A percentile compares a stretch with the other conserved stretches of the same genome.
Conservation (phyloP, 2,113 vertebrate genomes). For the Pipra filicauda region DNA sequence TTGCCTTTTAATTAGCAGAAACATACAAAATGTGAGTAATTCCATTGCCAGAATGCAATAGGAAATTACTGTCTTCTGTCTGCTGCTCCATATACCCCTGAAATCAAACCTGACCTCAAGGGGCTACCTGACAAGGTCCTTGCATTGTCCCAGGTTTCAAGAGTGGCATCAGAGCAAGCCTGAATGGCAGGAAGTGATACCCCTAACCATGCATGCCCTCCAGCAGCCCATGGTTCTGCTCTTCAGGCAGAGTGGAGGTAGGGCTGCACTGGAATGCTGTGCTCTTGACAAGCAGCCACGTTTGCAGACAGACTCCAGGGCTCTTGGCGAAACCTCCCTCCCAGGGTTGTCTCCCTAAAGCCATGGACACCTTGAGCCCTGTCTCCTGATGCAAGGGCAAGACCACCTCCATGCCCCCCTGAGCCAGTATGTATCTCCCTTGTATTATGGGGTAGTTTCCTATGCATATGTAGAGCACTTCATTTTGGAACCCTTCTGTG, state of each 20-base stretch:
- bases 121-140: neutral
- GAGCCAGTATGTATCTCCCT: neutral
- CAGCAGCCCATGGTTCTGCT: neutral
- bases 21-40: neutral
- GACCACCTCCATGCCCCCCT: neutral
- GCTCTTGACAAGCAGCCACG: fast-evolving
- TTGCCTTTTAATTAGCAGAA: neutral
- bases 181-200: neutral
- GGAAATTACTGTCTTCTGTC: neutral
- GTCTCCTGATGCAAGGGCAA: neutral
- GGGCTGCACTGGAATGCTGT: neutral
- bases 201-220: fast-evolving
- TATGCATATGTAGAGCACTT: neutral
- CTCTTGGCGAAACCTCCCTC: neutral
- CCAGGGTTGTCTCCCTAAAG: neutral
- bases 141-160: neutral
- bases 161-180: neutral
- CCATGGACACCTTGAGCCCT: fast-evolving
- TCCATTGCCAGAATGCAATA: neutral
- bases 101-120: neutral
- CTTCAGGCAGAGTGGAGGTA: neutral
- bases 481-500: neutral
- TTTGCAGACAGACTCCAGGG: neutral
- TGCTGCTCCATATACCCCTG: neutral
- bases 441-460: neutral